Conservation (phyloP, 2,113 vertebrate genomes). For the Copsychus sechellarum region DNA sequence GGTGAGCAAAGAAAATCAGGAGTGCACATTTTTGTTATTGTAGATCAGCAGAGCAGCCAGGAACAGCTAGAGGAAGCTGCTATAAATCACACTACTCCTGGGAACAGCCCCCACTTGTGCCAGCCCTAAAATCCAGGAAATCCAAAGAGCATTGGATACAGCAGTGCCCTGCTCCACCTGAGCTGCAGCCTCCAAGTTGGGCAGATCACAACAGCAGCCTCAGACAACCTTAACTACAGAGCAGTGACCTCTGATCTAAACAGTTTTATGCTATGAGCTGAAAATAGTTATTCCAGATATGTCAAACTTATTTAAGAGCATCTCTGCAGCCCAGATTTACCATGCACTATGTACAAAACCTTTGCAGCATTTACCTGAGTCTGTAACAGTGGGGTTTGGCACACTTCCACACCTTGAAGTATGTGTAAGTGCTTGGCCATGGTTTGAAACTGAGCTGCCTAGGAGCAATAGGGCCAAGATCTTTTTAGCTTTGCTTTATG, state of each 20-base stretch:
- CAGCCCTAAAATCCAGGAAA: background rate
- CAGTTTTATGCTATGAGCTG: background rate
- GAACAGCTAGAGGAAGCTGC: background rate
- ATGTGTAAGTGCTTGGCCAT: background rate
- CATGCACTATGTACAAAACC: background rate
- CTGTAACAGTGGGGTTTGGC: background rate
- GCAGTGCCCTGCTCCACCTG: background rate
- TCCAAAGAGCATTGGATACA: fast-evolving
- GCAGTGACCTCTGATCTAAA: background rate
- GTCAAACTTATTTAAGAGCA: slow-evolving; percentile 25
- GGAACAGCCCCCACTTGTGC: background rate
- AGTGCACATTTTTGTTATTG: background rate
- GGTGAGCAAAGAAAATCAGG: background rate
- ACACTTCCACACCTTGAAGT: slow-evolving; percentile 28
- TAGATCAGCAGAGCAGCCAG: background rate
- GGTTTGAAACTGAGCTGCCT: slow-evolving; percentile 40
- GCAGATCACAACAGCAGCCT: background rate
- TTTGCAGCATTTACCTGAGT: background rate
- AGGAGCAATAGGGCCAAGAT: slow-evolving; percentile 40
- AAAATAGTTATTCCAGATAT: slow-evolving; percentile 25
- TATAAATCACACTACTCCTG: background rate
- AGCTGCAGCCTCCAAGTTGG: background rate
- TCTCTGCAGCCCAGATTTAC: background rate
- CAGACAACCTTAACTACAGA: background rate
- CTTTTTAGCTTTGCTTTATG: slow-evolving; percentile 42